phyloP scores from a whole-genome alignment of 2,888 invertebrate genomes.

The Nephrotoma guestfalica region DNA sequence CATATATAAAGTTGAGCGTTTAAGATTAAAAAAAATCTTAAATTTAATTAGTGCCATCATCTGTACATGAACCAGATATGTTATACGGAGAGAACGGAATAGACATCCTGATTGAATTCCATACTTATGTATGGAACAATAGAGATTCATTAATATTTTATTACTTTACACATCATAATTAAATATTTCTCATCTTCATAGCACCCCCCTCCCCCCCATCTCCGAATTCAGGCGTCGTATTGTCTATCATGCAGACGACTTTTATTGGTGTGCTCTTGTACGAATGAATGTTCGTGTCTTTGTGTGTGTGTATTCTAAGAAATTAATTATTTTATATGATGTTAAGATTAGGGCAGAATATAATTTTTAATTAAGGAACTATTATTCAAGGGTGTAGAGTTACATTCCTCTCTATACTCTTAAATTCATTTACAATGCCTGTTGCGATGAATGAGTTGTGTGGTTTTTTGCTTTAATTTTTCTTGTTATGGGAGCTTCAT shows the following conservation, averaged over 20 bases:
- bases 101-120: not conserved
- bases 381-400: not conserved
- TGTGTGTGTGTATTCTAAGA: not conserved
- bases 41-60: not conserved
- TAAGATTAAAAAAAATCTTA: not conserved
- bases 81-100: too few relatives aligned
- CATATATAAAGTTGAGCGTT: not conserved
- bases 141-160: not conserved
- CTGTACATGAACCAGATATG: not conserved
- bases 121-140: not conserved
- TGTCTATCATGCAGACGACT: not conserved
- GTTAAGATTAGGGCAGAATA: not conserved
- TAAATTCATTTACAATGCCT: not conserved
- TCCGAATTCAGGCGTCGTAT: not conserved
- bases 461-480: not conserved
- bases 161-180: not conserved
- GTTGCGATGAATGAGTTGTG: not conserved
- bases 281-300: not conserved
- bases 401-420: not conserved
- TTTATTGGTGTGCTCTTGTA: not conserved
- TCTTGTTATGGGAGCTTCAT: not conserved
- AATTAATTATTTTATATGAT: not conserved
- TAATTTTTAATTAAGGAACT: not conserved
- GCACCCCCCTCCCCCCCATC: too few relatives aligned
- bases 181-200: not conserved